Evolutionary conservation across 2,113 vertebrate genomes (phyloP), one percentile per base, ranked within the genome.

Genomic region (Halcyon malimbica): DNA sequence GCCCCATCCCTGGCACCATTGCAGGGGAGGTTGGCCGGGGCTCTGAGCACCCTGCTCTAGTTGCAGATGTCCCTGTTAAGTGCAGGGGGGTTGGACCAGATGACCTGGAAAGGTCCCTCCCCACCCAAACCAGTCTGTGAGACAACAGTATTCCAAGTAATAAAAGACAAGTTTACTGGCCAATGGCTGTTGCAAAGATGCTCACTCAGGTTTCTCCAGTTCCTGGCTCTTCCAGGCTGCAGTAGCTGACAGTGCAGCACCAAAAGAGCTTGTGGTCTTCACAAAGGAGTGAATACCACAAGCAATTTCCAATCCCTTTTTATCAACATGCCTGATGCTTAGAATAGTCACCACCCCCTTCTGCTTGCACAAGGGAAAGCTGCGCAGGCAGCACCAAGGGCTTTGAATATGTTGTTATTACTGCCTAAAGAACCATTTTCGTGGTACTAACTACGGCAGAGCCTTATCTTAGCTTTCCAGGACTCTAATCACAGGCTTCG

Each of bases 141-240:
- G 10, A 5, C 2, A 16, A 1, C 0, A 1, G 23, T 14, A 28
- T 23, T 13, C 24, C 1, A 11, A 25, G 63, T 6, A 10, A 42
- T 5, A 4, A 37, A 29, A 31, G 11, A 4, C 7, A 3, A 1
- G 57, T 69, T 51, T 44, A 17, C 44, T 26, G 41, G n/a, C 25
- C 5, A 6, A 4, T 7, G 8, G 15, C 59, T 57, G 16, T 14
- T 7, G 7, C 13, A 28, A 3, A 1, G 17, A 29, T 16, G 31
- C 20, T 76, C 37, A 6, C 33, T 12, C 16, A 19, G 1, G 11
- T 9, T 48, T 23, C 53, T 5, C 39, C 39, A 31, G 2, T 5
- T 64, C 26, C 69, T 26, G 28, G 10, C n/a, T 67, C 64, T 42
- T 35, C 26, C 51, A 46, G 39, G 50, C 31, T 9, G 54, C 46